These are phyloP conservation scores for Acanthochromis polyacanthus DNA, from an alignment of 2,113 vertebrate genomes.

Conservation along the genomic window DNA sequence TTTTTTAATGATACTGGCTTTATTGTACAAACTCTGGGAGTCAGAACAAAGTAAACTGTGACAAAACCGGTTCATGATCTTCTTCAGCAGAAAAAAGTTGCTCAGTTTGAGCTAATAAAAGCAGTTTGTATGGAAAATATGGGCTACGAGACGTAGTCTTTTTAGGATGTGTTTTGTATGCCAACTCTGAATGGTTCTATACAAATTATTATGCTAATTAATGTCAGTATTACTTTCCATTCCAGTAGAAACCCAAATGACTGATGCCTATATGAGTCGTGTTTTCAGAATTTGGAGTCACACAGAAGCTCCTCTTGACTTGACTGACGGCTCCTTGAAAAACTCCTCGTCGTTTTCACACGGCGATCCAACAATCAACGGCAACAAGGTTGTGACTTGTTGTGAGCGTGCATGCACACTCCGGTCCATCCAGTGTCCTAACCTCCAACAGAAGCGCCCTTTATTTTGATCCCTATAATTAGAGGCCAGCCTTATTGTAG, in stretches of 20 bases:
- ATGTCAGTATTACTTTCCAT: too few species aligned
- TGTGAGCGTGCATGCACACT: background rate
- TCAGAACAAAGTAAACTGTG: background rate
- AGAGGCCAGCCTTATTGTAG: slow-evolving; percentile 42
- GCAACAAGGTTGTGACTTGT: background rate
- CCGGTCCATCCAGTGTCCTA: slow-evolving; percentile 40
- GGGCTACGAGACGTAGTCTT: too few species aligned
- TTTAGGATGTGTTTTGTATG: background rate
- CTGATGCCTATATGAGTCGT: slow-evolving; percentile 3
- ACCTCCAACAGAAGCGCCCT: too few species aligned
- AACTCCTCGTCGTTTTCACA: slow-evolving; percentile 11
- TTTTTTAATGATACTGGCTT: background rate
- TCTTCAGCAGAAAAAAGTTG: background rate
- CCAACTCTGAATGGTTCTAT: background rate
- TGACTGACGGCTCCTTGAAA: slow-evolving; percentile 23
- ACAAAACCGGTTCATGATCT: background rate
- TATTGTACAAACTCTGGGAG: background rate
- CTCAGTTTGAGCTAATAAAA: background rate
- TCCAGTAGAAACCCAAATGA: background rate
- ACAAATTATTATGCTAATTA: too few species aligned
- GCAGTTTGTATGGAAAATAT: background rate
- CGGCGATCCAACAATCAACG: slow-evolving; percentile 14
- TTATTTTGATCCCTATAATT: slow-evolving; percentile 71
- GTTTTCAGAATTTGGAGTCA: slow-evolving; percentile 5
- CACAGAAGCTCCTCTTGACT: background rate